phyloP scores from a whole-genome alignment of 1,140 invertebrate species.

The Apis mellifera region Amel_HAv3.1 CM009944.2:7054001-7054500 shows the following conservation, averaged over 20 bases:
- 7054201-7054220: neutral
- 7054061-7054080: neutral
- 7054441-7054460: too few relatives aligned
- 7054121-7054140: conserved; percentile 11
- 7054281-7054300: conserved; percentile 38
- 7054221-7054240: neutral
- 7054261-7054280: conserved; percentile 43
- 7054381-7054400: too few relatives aligned
- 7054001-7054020: neutral
- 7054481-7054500: too few relatives aligned
- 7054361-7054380: too few relatives aligned
- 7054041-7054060: neutral
- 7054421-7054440: too few relatives aligned
- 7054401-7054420: too few relatives aligned
- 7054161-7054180: conserved; percentile 1
- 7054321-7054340: too few relatives aligned
- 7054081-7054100: neutral
- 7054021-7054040: neutral
- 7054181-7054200: too few relatives aligned
- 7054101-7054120: neutral
- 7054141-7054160: conserved; percentile 51
- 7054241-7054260: conserved; percentile 23
- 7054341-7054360: neutral
- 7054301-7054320: conserved; percentile 41
- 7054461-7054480: too few relatives aligned